These are phyloP conservation scores for Spheniscus humboldti DNA, from an alignment of 2,797 vertebrate species.

Conservation along the genomic window DNA sequence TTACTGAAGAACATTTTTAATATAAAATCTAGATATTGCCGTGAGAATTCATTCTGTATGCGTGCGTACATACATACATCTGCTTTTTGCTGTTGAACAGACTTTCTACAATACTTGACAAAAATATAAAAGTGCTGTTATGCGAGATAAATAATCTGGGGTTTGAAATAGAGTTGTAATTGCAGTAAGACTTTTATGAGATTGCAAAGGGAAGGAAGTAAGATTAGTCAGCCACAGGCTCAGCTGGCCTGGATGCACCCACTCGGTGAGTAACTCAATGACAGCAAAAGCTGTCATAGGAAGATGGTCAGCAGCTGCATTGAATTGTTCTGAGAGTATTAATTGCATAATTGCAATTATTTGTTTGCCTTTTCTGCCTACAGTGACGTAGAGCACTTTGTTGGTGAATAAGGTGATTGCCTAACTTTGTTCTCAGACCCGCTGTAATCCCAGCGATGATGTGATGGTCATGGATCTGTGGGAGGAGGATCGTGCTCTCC, in stretches of 20 bases:
- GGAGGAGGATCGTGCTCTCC: background rate
- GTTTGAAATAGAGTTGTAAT: background rate
- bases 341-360: background rate
- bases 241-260: background rate
- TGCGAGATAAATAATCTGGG: background rate
- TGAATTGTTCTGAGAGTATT: background rate
- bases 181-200: background rate
- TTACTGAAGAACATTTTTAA: background rate
- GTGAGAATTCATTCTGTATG: background rate
- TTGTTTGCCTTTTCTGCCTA: background rate
- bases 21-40: background rate
- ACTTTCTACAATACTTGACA: background rate
- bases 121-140: background rate
- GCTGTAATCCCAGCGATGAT: background rate
- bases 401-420: background rate
- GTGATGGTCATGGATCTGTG: background rate
- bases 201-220: background rate
- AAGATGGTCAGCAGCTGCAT: background rate
- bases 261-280: background rate
- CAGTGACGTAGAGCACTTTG: background rate
- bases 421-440: background rate
- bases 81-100: background rate
- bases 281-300: slow-evolving; percentile 6
- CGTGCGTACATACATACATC: background rate
- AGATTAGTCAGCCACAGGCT: slow-evolving; percentile 13